Conservation (phyloP, 2,888 invertebrate genomes). For the Notodonta ziczac region DNA sequence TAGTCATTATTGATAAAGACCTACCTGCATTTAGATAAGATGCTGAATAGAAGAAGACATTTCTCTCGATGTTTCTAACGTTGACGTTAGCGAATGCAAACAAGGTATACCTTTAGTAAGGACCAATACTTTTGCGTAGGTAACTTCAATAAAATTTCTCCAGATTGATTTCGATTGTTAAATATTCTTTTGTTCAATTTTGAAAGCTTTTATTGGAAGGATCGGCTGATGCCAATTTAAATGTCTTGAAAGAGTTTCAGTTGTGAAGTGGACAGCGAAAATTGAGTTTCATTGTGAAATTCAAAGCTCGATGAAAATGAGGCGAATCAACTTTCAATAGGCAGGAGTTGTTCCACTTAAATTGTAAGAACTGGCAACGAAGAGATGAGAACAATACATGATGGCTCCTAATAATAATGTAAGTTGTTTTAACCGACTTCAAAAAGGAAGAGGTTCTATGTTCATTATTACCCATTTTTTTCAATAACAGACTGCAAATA, state of each 20-base stretch:
- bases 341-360: not conserved
- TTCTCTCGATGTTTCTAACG: too few relatives aligned
- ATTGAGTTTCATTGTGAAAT: constrained; percentile 2
- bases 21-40: too few relatives aligned
- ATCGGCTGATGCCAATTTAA: not conserved
- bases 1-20: too few relatives aligned
- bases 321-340: not conserved
- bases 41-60: too few relatives aligned
- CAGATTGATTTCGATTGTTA: not conserved
- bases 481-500: too few relatives aligned
- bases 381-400: too few relatives aligned
- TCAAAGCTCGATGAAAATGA: not conserved
- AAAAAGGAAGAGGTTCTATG: too few relatives aligned
- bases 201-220: not conserved
- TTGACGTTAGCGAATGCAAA: too few relatives aligned
- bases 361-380: too few relatives aligned
- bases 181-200: constrained; percentile 4
- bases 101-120: not conserved
- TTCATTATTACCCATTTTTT: too few relatives aligned
- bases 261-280: not conserved
- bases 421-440: too few relatives aligned
- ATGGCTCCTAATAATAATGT: too few relatives aligned
- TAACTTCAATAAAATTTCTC: not conserved
- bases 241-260: not conserved
- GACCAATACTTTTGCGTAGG: not conserved